A percentile compares a stretch with the other conserved stretches of the same genome.
These are phyloP conservation scores for Drosophila mercatorum DNA, from an alignment of 2,888 invertebrate genomes.

Conservation along the genomic window DNA sequence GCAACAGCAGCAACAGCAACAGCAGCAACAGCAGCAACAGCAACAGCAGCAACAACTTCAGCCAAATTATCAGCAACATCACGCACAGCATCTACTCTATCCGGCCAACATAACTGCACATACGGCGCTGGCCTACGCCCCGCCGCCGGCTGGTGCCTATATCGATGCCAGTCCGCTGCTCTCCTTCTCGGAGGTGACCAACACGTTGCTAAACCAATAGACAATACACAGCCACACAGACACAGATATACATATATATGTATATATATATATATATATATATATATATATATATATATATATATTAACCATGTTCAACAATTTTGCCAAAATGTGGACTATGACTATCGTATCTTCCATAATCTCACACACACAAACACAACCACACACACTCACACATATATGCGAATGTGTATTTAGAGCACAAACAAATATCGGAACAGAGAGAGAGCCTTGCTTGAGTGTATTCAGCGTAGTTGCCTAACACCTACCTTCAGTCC, in stretches of 20 bases:
- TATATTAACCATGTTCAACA: slow-evolving; percentile 66
- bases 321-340: slow-evolving; percentile 84
- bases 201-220: slow-evolving; percentile 89
- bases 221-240: not conserved
- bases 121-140: slow-evolving; percentile 85
- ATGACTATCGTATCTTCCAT: slow-evolving; percentile 84
- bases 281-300: slow-evolving; percentile 11
- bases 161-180: slow-evolving; percentile 89
- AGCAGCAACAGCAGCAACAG: slow-evolving; percentile 45
- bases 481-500: no score
- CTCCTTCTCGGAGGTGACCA: slow-evolving; percentile 92
- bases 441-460: slow-evolving; percentile 29
- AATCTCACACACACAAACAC: slow-evolving; percentile 54
- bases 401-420: slow-evolving; percentile 13
- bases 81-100: slow-evolving; percentile 68
- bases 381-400: slow-evolving; percentile 24
- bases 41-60: slow-evolving; percentile 45
- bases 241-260: slow-evolving; percentile 12
- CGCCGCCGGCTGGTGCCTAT: slow-evolving; percentile 85
- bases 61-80: slow-evolving; percentile 63
- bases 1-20: slow-evolving; percentile 52
- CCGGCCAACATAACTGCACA: slow-evolving; percentile 85
- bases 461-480: slow-evolving; percentile 10
- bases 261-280: slow-evolving; percentile 8
- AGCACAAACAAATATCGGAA: slow-evolving; percentile 16